Base-by-base conservation (phyloP, 2,113 vertebrate genomes). In the Hyla sarda region DNA sequence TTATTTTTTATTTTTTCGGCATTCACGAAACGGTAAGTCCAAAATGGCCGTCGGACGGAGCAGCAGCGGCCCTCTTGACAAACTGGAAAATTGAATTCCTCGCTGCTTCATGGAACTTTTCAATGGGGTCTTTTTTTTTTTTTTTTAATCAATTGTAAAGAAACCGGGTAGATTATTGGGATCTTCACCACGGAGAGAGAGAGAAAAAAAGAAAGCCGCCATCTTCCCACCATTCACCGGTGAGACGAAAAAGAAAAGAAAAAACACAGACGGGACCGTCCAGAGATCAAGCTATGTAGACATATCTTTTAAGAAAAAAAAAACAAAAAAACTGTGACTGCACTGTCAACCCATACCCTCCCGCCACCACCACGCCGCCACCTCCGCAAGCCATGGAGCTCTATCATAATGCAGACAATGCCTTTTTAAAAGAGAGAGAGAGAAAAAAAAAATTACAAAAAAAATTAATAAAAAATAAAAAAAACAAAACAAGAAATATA, bases 341-440 rank as follows among this genome's bases (percentile, higher is more conserved):
- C 82, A 60, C 69, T 16, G 25, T 32, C 21, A 78, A 14, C 32
- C 82, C n/a, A n/a, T n/a, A n/a, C n/a, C n/a, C n/a, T n/a, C n/a
- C n/a, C n/a, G n/a, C 50, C 21, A 19, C 50, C 50, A 7, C 56
- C 56, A 3, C 2, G 0, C 56, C 1, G 28, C 56, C 80, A 80
- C 37, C 78, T 28, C 78, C 23, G 56, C 72, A 58, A 77, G 84
- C 84, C 84, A 82, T 74, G 85, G 85, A 86, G 85, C 56, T 80
- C 85, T 73, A 23, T 37, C 21, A 62, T 25, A n/a, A 58, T 74
- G 85, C 77, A 86, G 85, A 86, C 85, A 86, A 81, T 82, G 85
- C 85, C 85, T 62, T 47, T 74, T 73, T 80, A 62, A 80, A 56
- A 80, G 45, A 85, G 25, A 72, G n/a, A n/a, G n/a, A n/a, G n/a